phyloP scores from a whole-genome alignment of 2,113 vertebrate genomes.

The Dipodomys ordii region DNA sequence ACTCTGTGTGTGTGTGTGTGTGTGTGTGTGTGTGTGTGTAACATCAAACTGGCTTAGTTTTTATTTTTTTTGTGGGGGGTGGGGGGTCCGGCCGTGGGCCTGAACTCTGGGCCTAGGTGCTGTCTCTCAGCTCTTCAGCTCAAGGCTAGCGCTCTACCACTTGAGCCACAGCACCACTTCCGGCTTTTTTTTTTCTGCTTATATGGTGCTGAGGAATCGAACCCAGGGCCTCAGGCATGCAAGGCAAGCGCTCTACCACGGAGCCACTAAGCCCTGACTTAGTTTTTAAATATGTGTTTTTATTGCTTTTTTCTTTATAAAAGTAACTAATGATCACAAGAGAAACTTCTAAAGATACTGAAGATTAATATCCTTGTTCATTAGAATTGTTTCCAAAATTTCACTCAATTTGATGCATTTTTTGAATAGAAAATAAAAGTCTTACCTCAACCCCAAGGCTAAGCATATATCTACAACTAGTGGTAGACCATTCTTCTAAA shows the following conservation, averaged over 20 bases:
- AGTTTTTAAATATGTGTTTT: conserved; percentile 15
- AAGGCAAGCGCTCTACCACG: no score
- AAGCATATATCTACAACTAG: neutral
- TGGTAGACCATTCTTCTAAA: neutral
- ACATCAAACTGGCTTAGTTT: conserved; percentile 3
- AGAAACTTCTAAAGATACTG: conserved; percentile 33
- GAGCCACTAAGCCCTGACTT: neutral
- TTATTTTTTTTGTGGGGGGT: neutral
- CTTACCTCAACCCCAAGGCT: neutral
- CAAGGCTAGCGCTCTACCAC: no score
- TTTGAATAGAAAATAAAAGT: neutral
- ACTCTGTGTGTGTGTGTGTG: neutral
- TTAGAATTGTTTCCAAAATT: conserved; percentile 16
- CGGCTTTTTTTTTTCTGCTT: no score
- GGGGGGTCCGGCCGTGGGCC: no score
- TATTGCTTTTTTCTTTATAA: neutral
- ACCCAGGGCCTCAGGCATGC: no score
- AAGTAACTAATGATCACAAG: neutral
- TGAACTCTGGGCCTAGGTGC: no score
- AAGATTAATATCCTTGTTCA: neutral
- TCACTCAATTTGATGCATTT: neutral
- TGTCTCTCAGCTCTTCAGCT: no score
- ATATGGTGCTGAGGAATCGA: no score
- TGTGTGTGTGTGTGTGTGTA: neutral
- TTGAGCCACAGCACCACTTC: no score